Evolutionary conservation across 2,888 invertebrate species (phyloP), one percentile per base, ranked within the genome.

Genomic region (Villa cingulata): DNA sequence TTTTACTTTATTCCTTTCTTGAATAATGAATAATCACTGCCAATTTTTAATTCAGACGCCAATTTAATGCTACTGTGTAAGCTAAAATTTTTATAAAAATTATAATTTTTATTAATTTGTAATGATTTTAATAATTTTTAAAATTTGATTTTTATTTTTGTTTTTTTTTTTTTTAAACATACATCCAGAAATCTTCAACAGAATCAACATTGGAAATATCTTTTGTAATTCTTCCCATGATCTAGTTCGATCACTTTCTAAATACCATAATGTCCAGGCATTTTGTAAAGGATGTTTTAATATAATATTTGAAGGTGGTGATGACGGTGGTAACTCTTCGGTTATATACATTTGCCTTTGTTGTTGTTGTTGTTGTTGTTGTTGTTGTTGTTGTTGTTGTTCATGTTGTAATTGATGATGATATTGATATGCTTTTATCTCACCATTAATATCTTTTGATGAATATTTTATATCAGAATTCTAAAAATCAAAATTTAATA

Each of bases 141-240:
- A n/a, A n/a, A n/a, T n/a, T n/a, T n/a, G n/a, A n/a, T n/a, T n/a
- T n/a, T n/a, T n/a, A n/a, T n/a, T n/a, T n/a, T n/a, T n/a, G n/a
- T n/a, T n/a, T n/a, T n/a, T n/a, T 20, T 20, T 9, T 5, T 15
- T 15, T 6, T 5, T 19, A 19, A 16, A 34, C 51, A 70, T 71
- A 91, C 89, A 91, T 91, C 98, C 97, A 98, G 68, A 98, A 98
- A 71, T 97, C 96, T 76, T 98, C 97, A 29, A 95, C 95, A n/a
- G 94, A 92, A 64, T 87, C 84, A 70, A 98, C 94, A 55, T 87
- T 86, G 48, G 91, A 88, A 46, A 98, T 85, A 70, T 92, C 85
- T 89, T 86, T 62, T 91, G 83, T 71, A 92, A 91, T 58, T 92
- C 88, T 66, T 90, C 87, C 97, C 97, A 98, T 49, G 80, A 74